phyloP scores from a whole-genome alignment of 1,140 invertebrate species.

The Plectrocnemia conspersa region DNA sequence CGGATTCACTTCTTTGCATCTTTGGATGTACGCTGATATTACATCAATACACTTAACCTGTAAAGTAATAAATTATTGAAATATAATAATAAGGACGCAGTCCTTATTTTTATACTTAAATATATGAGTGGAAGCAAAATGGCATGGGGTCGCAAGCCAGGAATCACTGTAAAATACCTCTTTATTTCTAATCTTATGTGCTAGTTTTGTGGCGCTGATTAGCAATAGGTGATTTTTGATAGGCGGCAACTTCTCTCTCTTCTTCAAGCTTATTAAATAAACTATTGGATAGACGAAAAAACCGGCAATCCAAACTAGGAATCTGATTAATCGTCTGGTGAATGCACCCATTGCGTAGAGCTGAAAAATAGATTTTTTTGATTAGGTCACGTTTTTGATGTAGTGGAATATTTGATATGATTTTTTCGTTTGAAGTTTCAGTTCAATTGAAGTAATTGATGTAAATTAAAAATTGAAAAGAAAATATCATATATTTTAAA shows the following conservation, averaged over 20 bases:
- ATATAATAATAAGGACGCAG: neutral
- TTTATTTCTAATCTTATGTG: slow-evolving; percentile 56
- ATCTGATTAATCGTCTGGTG: slow-evolving; percentile 42
- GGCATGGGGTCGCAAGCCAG: neutral
- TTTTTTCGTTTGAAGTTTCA: too few species aligned
- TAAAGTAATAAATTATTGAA: slow-evolving; percentile 20
- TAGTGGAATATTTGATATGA: too few species aligned
- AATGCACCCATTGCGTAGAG: slow-evolving; percentile 43
- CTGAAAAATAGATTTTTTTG: slow-evolving; percentile 39
- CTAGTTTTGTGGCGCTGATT: slow-evolving; percentile 56
- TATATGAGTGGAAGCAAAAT: neutral
- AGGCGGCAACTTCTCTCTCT: slow-evolving; percentile 52
- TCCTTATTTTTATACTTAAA: neutral
- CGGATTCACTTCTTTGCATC: slow-evolving; percentile 63
- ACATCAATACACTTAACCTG: slow-evolving; percentile 58
- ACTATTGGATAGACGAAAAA: slow-evolving; percentile 44
- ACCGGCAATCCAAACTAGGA: slow-evolving; percentile 43
- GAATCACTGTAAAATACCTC: slow-evolving; percentile 45
- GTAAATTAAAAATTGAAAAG: too few species aligned
- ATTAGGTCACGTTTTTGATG: too few species aligned
- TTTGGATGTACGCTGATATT: slow-evolving; percentile 57
- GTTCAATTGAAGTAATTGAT: too few species aligned
- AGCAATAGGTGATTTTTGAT: slow-evolving; percentile 57
- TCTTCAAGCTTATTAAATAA: slow-evolving; percentile 43
- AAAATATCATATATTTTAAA: too few species aligned